Base-by-base conservation (phyloP, 1,140 invertebrate genomes). In the Plodia interpunctella region DNA sequence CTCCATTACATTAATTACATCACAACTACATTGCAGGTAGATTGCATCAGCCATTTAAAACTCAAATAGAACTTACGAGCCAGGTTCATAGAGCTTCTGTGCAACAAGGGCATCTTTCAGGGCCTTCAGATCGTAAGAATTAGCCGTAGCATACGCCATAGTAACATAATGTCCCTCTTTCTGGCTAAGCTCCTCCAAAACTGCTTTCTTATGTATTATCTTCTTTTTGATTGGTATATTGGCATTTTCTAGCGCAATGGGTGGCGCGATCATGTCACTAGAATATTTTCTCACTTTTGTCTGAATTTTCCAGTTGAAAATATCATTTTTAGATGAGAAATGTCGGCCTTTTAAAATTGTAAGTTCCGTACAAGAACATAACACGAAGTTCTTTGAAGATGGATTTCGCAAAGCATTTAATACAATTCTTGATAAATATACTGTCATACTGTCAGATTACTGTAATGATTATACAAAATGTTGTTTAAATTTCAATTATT, bases 11-110 rank as follows among this genome's bases (percentile, higher is more conserved):
- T 11, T 32, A 32, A 32, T 9, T 9, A 32, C 30, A 1, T 32
- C 30, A 32, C 11, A 3, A 32, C 11, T 32, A 32, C 6, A 5
- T 10, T 32, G 4, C 21, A 11, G 1, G 3, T 15, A 6, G 38
- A 53, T 53, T 53, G 51, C 51, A 53, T 53, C 51, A 53, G 10
- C 10, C 21, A 25, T 25, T 6, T 13, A 25, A 51, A 28, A 21
- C 20, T 13, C 8, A 53, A 11, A 49, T 35, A 19, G 74, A 57
- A 50, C 83, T 83, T 78, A 89, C 87, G 60, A 84, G 70, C 77
- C 84, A 5, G 87, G 84, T 57, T 87, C 80, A 56, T 89, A 89
- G 5, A 89, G 72, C 68, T 87, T 89, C 72, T 89, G 84, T 30
- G 83, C 70, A 11, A 83, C 55, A 28, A 89, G 63, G 1, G 77